Conservation (phyloP, 2,888 invertebrate species). For the Eucera pruinosa region DNA sequence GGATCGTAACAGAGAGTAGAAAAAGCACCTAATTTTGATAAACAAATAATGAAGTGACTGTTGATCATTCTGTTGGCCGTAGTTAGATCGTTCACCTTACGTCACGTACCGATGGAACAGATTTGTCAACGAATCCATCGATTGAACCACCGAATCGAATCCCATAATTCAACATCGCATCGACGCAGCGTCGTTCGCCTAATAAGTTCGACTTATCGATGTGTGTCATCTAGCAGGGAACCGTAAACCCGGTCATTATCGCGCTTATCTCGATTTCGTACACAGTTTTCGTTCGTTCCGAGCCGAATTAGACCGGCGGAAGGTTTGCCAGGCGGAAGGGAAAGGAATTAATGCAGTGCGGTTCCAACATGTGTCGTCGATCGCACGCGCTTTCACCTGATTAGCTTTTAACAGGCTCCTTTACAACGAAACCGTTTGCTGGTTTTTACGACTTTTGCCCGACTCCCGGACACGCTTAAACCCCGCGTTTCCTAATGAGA, state of each 20-base stretch:
- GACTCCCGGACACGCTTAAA: not conserved
- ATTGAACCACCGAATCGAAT: slow-evolving; percentile 57
- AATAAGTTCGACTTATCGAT: slow-evolving; percentile 75
- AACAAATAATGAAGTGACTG: too few species aligned
- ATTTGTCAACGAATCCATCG: slow-evolving; percentile 63
- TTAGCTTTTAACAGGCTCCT: slow-evolving; percentile 66
- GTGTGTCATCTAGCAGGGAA: slow-evolving; percentile 73
- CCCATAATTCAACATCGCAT: slow-evolving; percentile 53
- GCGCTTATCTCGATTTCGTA: slow-evolving; percentile 69
- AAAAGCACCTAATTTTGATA: too few species aligned
- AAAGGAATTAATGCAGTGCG: slow-evolving; percentile 55
- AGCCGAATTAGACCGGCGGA: slow-evolving; percentile 59
- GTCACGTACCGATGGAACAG: slow-evolving; percentile 41
- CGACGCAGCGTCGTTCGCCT: slow-evolving; percentile 57
- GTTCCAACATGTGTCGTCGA: slow-evolving; percentile 58
- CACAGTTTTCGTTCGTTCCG: slow-evolving; percentile 73
- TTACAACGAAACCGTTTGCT: slow-evolving; percentile 52
- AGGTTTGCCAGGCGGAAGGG: slow-evolving; percentile 19
- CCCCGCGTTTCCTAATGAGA: slow-evolving; percentile 19
- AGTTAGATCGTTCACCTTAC: too few species aligned
- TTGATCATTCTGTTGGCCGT: too few species aligned
- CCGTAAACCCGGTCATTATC: slow-evolving; percentile 71
- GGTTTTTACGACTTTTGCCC: slow-evolving; percentile 15
- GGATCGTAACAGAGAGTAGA: too few species aligned
- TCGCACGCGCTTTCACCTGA: slow-evolving; percentile 67